Conservation (phyloP, 2,113 vertebrate genomes). For the Dinomys branickii region DNA sequence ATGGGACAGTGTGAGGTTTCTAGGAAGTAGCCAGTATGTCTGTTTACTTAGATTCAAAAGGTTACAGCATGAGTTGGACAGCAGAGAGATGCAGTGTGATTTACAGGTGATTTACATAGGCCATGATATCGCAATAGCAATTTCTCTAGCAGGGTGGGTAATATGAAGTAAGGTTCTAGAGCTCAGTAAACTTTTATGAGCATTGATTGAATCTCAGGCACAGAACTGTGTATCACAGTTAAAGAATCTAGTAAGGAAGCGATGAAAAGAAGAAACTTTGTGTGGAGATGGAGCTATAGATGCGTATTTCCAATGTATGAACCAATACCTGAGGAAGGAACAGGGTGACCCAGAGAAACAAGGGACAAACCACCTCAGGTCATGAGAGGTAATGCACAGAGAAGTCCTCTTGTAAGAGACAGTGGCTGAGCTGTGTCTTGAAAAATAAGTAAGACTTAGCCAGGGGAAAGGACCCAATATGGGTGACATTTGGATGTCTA, state of each 20-base stretch:
- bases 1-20: neutral
- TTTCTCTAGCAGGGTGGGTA: neutral
- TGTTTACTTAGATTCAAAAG: conserved; percentile 11
- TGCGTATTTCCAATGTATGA: neutral
- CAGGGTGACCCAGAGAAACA: neutral
- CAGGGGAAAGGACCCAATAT: neutral
- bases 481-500: neutral
- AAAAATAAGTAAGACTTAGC: neutral
- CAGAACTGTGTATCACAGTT: neutral
- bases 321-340: neutral
- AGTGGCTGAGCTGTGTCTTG: neutral
- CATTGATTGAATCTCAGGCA: neutral
- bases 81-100: neutral
- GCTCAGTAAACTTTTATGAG: neutral
- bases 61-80: neutral
- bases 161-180: neutral
- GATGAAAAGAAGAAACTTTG: neutral
- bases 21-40: neutral
- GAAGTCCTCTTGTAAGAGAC: neutral
- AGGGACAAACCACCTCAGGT: neutral
- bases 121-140: neutral
- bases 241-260: neutral
- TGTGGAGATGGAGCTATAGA: neutral
- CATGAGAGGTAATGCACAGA: neutral
- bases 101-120: neutral